Conservation (phyloP, 2,888 invertebrate genomes). For the Colostygia pectinataria region DNA sequence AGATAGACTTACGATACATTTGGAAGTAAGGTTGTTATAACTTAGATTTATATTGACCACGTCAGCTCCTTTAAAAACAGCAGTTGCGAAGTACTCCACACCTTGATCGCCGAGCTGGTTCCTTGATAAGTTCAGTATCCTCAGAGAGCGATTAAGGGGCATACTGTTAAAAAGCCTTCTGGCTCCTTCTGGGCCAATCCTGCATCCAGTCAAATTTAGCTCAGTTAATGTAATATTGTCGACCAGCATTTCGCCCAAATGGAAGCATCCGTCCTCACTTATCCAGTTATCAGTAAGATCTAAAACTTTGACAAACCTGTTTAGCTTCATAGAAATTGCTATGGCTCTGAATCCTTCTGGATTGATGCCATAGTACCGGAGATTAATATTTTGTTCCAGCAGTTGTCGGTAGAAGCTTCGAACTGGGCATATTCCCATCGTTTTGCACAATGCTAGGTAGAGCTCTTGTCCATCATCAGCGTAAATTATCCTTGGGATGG, state of each 20-base stretch:
- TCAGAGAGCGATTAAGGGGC: constrained; percentile 44
- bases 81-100: constrained; percentile 44
- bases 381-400: constrained; percentile 47
- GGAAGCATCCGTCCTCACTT: constrained; percentile 57
- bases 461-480: constrained; percentile 61
- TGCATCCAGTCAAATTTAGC: constrained; percentile 59
- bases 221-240: constrained; percentile 49
- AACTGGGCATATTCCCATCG: constrained; percentile 56
- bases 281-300: constrained; percentile 63
- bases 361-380: constrained; percentile 62
- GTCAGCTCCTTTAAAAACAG: constrained; percentile 45
- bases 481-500: constrained; percentile 43
- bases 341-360: constrained; percentile 57
- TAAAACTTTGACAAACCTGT: constrained; percentile 50
- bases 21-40: constrained; percentile 52
- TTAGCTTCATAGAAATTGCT: constrained; percentile 53
- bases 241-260: constrained; percentile 59
- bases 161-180: constrained; percentile 44
- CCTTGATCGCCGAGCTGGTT: constrained; percentile 57
- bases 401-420: constrained; percentile 50
- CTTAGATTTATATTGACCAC: constrained; percentile 50
- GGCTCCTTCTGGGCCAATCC: constrained; percentile 54
- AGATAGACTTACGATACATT: constrained; percentile 42
- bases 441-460: constrained; percentile 56
- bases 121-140: constrained; percentile 48